A percentile compares a stretch with the other conserved stretches of the same genome.
Conservation (phyloP, 1,140 invertebrate species). For the Drosophila sturtevanti region DNA sequence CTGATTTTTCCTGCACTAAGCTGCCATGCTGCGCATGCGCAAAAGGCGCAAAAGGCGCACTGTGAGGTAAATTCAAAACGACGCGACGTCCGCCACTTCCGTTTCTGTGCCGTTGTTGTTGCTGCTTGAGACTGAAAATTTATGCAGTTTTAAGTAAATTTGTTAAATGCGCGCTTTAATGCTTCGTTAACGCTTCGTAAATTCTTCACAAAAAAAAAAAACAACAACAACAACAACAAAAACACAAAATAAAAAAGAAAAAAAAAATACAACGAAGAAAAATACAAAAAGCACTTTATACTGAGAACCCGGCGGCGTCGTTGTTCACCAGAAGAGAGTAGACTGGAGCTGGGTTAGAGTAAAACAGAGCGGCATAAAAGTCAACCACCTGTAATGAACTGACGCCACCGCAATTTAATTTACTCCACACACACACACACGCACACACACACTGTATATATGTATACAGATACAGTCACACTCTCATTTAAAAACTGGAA, state of each 20-base stretch:
- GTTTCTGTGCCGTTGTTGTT: conserved; percentile 2
- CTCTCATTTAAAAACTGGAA: conserved; percentile 7
- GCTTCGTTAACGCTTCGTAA: conserved; percentile 82
- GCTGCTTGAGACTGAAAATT: conserved; percentile 59
- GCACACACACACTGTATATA: too few species aligned
- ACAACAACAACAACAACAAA: conserved; percentile 60
- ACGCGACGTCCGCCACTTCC: conserved; percentile 56
- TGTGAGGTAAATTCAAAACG: not conserved
- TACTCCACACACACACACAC: conserved; percentile 50
- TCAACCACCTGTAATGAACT: conserved; percentile 82
- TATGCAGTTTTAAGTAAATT: conserved; percentile 83
- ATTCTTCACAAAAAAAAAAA: conserved; percentile 77
- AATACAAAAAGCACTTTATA: conserved; percentile 51
- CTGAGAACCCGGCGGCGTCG: conserved; percentile 11
- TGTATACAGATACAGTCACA: too few species aligned
- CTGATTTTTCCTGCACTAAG: conserved; percentile 40
- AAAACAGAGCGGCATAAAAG: conserved; percentile 53
- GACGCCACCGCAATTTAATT: conserved; percentile 82
- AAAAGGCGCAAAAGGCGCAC: conserved; percentile 1
- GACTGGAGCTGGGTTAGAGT: not conserved
- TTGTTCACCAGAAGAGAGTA: conserved; percentile 38
- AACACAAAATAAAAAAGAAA: conserved; percentile 50
- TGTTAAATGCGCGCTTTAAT: conserved; percentile 83
- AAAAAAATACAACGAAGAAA: conserved; percentile 20
- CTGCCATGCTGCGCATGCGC: conserved; percentile 50